phyloP scores from a whole-genome alignment of 2,888 invertebrate species.

The Oscheius sp. region DNA sequence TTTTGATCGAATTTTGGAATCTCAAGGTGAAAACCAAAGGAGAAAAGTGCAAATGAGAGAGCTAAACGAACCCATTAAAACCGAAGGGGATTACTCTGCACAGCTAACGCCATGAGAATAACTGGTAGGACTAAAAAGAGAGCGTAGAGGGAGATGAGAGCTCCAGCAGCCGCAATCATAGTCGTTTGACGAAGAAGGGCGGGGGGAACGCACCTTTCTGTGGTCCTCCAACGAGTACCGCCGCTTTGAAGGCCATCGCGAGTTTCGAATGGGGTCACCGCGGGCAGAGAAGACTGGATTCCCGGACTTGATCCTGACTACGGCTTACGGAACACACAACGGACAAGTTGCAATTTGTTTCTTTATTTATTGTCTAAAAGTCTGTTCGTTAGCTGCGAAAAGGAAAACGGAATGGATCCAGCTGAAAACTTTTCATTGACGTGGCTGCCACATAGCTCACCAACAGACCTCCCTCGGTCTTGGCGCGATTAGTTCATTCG shows the following conservation, averaged over 20 bases:
- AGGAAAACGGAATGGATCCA: background rate
- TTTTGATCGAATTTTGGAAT: too few species aligned
- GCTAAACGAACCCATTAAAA: slow-evolving; percentile 33
- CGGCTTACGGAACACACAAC: too few species aligned
- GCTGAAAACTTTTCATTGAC: background rate
- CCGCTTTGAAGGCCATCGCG: slow-evolving; percentile 75
- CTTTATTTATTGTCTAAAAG: background rate
- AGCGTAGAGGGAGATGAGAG: slow-evolving; percentile 64
- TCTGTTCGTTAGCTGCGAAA: background rate
- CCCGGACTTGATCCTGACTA: slow-evolving; percentile 9
- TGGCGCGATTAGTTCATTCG: background rate
- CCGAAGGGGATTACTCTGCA: slow-evolving; percentile 50
- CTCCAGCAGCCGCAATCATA: slow-evolving; percentile 65
- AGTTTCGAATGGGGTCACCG: slow-evolving; percentile 49
- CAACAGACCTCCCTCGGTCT: background rate
- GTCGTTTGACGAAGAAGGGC: too few species aligned
- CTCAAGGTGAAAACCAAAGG: too few species aligned
- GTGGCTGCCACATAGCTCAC: too few species aligned
- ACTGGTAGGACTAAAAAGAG: slow-evolving; percentile 66
- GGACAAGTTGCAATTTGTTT: background rate
- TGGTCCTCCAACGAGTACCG: slow-evolving; percentile 91
- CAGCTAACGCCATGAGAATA: slow-evolving; percentile 58
- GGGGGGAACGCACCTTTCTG: slow-evolving; percentile 80
- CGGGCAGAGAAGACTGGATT: slow-evolving; percentile 14
- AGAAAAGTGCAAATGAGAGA: background rate